Base-by-base conservation (phyloP, 2,888 invertebrate species). In the Hydrotaea cyrtoneurina region DNA sequence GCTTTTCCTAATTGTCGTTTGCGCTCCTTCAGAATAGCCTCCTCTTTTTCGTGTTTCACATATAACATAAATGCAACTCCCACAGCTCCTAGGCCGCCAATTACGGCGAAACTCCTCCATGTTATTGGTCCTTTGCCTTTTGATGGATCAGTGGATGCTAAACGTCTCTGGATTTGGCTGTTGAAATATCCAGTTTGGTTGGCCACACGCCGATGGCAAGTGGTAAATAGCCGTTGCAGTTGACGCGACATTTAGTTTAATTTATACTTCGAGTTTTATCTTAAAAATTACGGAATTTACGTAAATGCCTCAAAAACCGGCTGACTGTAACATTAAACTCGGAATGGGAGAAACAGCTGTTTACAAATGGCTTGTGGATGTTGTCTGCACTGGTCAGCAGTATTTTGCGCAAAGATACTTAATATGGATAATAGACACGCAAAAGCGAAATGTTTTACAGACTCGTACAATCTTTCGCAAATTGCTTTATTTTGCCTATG, bases 1-100 rank as follows among this genome's bases (percentile, higher is more conserved):
- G 97, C 97, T 93, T 98, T 98, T 0, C 99, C 99, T 8, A 99
- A 92, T 88, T 96, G 95, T 79, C 96, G 93, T 88, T 96, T 96
- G 50, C 98, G 94, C 89, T 98, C 97, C 59, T 94, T 95, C 75
- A 96, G 94, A 10, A 95, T 87, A 5, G 94, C 94, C 17, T 89
- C 93, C 90, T 98, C 97, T 91, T 98, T 98, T 91, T 97, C 95
- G 77, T 94, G 94, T 91, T 96, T 96, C 0, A 98, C 93, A 90
- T 97, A 96, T 85, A 95, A 93, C 95, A 98, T 95, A 74, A 92
- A 92, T 0, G 87, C 91, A 1, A 92, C 69, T 0, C 93, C 94
- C 0, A 94, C 93, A 2, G 95, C 94, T 0, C 96, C 97, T 1
- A 96, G 89, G 0, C 94, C 93, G 0, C 95, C 94, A 0, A 96